Conservation (phyloP, 1,140 invertebrate species). For the Drosophila neocordata region DNA sequence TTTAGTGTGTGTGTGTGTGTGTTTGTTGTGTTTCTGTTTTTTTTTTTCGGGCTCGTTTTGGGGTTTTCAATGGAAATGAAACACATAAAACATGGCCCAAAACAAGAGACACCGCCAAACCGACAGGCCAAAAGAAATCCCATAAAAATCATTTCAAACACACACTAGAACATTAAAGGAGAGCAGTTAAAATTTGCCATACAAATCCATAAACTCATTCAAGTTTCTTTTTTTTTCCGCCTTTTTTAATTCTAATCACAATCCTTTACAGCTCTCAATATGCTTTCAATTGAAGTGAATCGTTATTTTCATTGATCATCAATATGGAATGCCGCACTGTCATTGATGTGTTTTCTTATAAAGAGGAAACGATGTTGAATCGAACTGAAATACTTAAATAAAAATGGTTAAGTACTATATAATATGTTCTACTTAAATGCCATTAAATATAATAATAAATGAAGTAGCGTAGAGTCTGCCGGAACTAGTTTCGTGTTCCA, state of each 20-base stretch:
- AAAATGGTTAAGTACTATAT: no score
- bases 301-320: not conserved
- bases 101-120: constrained; percentile 51
- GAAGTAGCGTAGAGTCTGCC: no score
- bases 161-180: constrained; percentile 1
- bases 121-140: constrained; percentile 25
- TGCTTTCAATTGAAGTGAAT: not conserved
- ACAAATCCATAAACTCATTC: not conserved
- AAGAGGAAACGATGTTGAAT: no score
- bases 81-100: constrained; percentile 76
- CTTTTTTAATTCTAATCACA: constrained; percentile 1
- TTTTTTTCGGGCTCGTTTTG: constrained; percentile 57
- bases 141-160: constrained; percentile 7
- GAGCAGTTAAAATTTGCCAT: constrained; percentile 6
- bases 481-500: no score
- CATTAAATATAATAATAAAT: no score
- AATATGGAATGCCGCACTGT: not conserved
- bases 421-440: no score
- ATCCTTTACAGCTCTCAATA: not conserved
- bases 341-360: not conserved
- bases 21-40: constrained; percentile 5
- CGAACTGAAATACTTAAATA: no score
- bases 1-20: constrained; percentile 11
- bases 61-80: constrained; percentile 79
- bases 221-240: not conserved